Conservation (phyloP, 2,888 invertebrate genomes). For the Sphaerophoria taeniata region DNA sequence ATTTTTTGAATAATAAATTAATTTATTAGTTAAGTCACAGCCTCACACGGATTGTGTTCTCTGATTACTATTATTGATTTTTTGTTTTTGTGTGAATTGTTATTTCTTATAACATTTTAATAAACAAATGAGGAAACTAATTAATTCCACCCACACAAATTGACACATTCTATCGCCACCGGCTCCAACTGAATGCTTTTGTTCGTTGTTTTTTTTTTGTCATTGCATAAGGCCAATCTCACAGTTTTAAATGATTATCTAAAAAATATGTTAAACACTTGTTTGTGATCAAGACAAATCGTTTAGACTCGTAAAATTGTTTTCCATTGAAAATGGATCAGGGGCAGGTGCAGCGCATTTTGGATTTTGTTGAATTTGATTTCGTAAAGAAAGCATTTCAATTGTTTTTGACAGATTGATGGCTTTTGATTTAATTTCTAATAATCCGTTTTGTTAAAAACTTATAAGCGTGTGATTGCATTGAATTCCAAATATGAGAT, state of each 20-base stretch:
- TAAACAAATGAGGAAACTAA: conserved; percentile 63
- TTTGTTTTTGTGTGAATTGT: not conserved
- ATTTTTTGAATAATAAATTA: conserved; percentile 37
- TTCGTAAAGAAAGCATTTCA: not conserved
- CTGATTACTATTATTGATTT: too few species aligned
- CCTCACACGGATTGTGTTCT: too few species aligned
- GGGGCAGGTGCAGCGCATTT: not conserved
- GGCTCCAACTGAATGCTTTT: not conserved
- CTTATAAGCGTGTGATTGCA: too few species aligned
- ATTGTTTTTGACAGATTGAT: not conserved
- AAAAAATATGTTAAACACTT: conserved; percentile 70
- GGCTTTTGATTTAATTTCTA: too few species aligned
- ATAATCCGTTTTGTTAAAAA: too few species aligned
- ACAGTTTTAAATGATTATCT: conserved; percentile 54
- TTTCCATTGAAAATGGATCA: not conserved
- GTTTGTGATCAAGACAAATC: conserved; percentile 69
- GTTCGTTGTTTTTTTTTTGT: not conserved
- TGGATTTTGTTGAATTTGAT: not conserved
- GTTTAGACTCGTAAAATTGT: conserved; percentile 36
- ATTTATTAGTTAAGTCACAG: too few species aligned
- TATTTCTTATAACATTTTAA: conserved; percentile 30
- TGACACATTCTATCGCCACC: conserved; percentile 56
- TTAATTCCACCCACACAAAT: conserved; percentile 68
- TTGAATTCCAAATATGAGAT: too few species aligned
- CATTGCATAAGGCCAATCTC: conserved; percentile 26